A percentile compares a stretch with the other conserved stretches of the same genome.
These are phyloP conservation scores for Calephelis virginiensis DNA, from an alignment of 1,140 invertebrate species.

Conservation along the genomic window DNA sequence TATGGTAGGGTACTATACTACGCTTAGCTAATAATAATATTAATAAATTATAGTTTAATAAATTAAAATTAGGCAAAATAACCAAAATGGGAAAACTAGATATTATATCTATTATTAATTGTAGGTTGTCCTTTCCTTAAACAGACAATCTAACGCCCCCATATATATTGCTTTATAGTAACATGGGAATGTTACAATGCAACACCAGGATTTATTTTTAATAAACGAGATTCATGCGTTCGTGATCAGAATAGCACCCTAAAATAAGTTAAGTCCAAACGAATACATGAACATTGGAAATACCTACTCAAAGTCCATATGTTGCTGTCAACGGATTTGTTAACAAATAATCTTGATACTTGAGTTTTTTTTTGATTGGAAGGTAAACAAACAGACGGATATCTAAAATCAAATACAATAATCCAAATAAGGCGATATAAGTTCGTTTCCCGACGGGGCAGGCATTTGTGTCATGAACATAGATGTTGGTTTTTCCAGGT, in stretches of 20 bases:
- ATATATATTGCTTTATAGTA: conserved; percentile 5
- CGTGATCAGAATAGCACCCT: conserved; percentile 56
- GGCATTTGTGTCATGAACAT: too few relatives aligned
- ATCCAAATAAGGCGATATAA: too few relatives aligned
- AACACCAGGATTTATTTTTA: conserved; percentile 41
- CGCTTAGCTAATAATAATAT: too few relatives aligned
- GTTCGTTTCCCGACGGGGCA: too few relatives aligned
- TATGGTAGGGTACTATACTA: too few relatives aligned
- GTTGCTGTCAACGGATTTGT: conserved; percentile 29
- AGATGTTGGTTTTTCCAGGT: too few relatives aligned
- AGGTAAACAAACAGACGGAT: too few relatives aligned
- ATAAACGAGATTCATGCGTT: conserved; percentile 49
- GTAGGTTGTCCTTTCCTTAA: background rate
- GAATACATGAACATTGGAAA: conserved; percentile 50
- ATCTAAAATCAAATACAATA: too few relatives aligned
- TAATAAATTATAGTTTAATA: too few relatives aligned
- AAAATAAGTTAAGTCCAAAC: conserved; percentile 48
- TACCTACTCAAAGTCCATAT: conserved; percentile 49
- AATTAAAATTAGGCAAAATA: too few relatives aligned
- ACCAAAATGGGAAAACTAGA: too few relatives aligned
- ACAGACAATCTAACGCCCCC: background rate
- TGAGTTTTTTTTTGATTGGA: conserved; percentile 1
- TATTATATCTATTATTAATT: too few relatives aligned
- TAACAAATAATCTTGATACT: conserved; percentile 44
- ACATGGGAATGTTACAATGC: conserved; percentile 25